phyloP scores from a whole-genome alignment of 2,888 invertebrate species.

The Salpingus planirostris region DNA sequence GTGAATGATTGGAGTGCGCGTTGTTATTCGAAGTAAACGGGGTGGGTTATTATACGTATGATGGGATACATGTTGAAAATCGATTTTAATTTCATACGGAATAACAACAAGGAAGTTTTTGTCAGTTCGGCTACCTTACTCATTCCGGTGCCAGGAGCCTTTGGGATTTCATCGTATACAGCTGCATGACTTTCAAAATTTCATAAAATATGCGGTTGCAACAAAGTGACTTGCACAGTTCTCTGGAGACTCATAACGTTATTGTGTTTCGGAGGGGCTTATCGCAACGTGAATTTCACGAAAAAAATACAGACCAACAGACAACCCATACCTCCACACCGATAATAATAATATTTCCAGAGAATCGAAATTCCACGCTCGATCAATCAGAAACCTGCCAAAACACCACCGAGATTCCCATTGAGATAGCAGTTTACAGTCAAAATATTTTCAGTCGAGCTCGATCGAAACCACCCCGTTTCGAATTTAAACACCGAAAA shows the following conservation, averaged over 20 bases:
- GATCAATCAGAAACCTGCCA: constrained; percentile 12
- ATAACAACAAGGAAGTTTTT: too few species aligned
- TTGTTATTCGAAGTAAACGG: too few species aligned
- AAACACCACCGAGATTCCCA: constrained; percentile 8
- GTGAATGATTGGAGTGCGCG: too few species aligned
- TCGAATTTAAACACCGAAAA: neutral
- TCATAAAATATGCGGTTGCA: constrained; percentile 20
- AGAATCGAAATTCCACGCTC: too few species aligned
- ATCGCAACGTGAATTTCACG: constrained; percentile 16
- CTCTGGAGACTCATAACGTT: constrained; percentile 24
- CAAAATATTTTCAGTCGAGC: constrained; percentile 10
- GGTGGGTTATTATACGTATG: too few species aligned
- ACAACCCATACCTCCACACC: too few species aligned
- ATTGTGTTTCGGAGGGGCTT: too few species aligned
- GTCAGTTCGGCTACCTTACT: too few species aligned
- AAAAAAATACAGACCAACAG: constrained; percentile 10
- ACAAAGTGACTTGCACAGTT: constrained; percentile 23
- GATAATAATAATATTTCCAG: too few species aligned
- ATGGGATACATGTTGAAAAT: too few species aligned
- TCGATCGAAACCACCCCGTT: too few species aligned
- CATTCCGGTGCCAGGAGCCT: constrained; percentile 10
- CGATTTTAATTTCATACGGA: too few species aligned
- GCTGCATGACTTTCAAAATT: constrained; percentile 11
- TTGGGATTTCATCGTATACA: constrained; percentile 4
- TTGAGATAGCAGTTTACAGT: constrained; percentile 9